Conservation (phyloP, 2,113 vertebrate genomes). For the Gopherus evgoodei region DNA sequence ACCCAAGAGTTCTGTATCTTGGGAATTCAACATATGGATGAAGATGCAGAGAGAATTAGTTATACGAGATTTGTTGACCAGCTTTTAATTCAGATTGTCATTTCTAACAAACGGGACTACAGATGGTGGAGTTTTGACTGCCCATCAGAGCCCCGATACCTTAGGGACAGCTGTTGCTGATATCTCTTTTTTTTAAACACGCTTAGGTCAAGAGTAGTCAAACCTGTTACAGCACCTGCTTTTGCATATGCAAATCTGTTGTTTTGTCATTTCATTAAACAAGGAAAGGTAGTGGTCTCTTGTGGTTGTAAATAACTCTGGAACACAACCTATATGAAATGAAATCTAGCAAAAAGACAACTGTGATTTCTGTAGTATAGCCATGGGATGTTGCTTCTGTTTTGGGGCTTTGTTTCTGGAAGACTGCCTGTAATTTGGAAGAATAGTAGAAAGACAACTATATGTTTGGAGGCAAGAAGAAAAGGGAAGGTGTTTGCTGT, state of each 20-base stretch:
- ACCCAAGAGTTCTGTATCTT: slow-evolving; percentile 30
- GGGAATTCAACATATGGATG: slow-evolving; percentile 82
- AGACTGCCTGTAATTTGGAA: slow-evolving; percentile 78
- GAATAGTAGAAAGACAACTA: slow-evolving; percentile 75
- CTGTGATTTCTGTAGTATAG: slow-evolving; percentile 74
- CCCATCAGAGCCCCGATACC: slow-evolving; percentile 86
- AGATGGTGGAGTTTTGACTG: slow-evolving; percentile 91
- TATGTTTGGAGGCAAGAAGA: slow-evolving; percentile 79
- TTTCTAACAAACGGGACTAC: slow-evolving; percentile 86
- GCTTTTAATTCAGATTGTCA: slow-evolving; percentile 93
- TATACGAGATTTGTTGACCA: slow-evolving; percentile 84
- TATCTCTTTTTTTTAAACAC: slow-evolving; percentile 83
- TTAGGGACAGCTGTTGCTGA: slow-evolving; percentile 90
- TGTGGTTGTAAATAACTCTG: slow-evolving; percentile 85
- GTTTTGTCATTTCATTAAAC: slow-evolving; percentile 96
- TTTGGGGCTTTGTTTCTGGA: slow-evolving; percentile 83
- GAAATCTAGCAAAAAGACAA: slow-evolving; percentile 77
- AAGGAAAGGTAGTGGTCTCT: slow-evolving; percentile 83
- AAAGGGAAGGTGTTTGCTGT: slow-evolving; percentile 85
- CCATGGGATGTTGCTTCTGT: slow-evolving; percentile 78
- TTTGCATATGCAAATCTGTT: slow-evolving; percentile 94
- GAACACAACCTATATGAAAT: slow-evolving; percentile 82
- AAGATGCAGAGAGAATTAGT: slow-evolving; percentile 84
- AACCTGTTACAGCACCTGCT: slow-evolving; percentile 97
- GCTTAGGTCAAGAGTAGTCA: slow-evolving; percentile 90